phyloP scores from a whole-genome alignment of 30 jellyfish, hydroid and myxozoan genomes.

The Chrysaora quinquecirrha region DNA sequence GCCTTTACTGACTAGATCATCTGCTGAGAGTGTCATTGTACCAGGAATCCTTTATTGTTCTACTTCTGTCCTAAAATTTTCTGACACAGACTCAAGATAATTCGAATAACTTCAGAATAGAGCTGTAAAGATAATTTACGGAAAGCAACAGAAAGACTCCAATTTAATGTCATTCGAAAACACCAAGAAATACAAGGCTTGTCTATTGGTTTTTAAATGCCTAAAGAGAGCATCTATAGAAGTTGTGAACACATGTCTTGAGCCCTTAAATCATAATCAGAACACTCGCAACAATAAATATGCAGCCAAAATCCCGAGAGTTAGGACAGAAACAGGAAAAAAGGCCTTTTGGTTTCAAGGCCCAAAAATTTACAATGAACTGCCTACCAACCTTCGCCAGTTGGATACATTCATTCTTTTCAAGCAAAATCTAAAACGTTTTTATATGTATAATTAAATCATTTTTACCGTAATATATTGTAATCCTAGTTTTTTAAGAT shows the following conservation, averaged over 20 bases:
- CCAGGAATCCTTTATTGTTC: slow-evolving; percentile 52
- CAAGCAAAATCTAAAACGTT: neutral
- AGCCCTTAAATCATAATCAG: slow-evolving; percentile 20
- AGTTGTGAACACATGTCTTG: slow-evolving; percentile 29
- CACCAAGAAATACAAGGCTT: slow-evolving; percentile 7
- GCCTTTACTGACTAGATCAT: slow-evolving; percentile 55
- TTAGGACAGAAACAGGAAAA: slow-evolving; percentile 44
- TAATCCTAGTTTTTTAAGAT: neutral
- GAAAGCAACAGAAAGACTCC: slow-evolving; percentile 12
- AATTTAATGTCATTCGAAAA: neutral
- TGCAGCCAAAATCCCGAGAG: slow-evolving; percentile 52
- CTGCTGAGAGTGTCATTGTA: slow-evolving; percentile 65
- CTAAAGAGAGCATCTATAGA: neutral
- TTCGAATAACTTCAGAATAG: slow-evolving; percentile 42
- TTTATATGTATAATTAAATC: too few relatives aligned
- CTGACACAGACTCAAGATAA: slow-evolving; percentile 42
- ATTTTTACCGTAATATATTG: too few relatives aligned
- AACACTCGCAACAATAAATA: slow-evolving; percentile 28
- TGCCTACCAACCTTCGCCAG: neutral
- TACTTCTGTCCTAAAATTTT: slow-evolving; percentile 26
- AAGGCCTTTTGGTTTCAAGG: slow-evolving; percentile 57
- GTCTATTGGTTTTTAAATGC: neutral
- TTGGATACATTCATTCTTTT: neutral
- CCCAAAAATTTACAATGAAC: slow-evolving; percentile 18
- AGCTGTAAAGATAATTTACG: slow-evolving; percentile 30